These are phyloP conservation scores for Stictonetta naevosa DNA, from an alignment of 2,113 vertebrate genomes.

Conservation along the genomic window DNA sequence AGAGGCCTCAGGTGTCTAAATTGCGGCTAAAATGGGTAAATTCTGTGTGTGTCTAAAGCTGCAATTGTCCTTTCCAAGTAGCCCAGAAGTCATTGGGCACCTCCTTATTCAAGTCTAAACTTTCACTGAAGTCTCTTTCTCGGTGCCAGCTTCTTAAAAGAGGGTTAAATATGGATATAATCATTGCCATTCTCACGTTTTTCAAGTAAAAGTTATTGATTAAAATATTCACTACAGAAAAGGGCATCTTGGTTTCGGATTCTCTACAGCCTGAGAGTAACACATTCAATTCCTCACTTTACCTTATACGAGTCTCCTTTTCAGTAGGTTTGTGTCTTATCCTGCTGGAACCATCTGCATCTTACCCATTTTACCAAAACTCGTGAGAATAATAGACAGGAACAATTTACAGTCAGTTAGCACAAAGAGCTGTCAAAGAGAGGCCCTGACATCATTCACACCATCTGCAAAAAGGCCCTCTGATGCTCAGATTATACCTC, in stretches of 20 bases:
- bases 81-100: background rate
- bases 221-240: background rate
- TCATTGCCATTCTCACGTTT: background rate
- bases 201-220: background rate
- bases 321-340: background rate
- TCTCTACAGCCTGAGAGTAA: background rate
- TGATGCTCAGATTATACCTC: background rate
- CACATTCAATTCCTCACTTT: background rate
- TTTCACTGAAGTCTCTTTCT: background rate
- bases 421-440: background rate
- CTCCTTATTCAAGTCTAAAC: background rate
- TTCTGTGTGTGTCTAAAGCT: background rate
- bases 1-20: background rate
- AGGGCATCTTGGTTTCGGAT: background rate
- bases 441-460: background rate
- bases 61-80: background rate
- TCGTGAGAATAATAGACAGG: background rate
- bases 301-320: background rate
- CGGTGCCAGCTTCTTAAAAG: background rate
- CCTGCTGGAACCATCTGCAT: background rate
- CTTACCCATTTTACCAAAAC: background rate
- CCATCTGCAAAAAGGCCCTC: background rate
- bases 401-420: background rate
- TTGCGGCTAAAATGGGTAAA: background rate
- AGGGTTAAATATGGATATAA: background rate